A percentile compares a stretch with the other conserved stretches of the same genome.
phyloP scores from a whole-genome alignment of 1,140 invertebrate genomes.

The Zaprionus capensis region DNA sequence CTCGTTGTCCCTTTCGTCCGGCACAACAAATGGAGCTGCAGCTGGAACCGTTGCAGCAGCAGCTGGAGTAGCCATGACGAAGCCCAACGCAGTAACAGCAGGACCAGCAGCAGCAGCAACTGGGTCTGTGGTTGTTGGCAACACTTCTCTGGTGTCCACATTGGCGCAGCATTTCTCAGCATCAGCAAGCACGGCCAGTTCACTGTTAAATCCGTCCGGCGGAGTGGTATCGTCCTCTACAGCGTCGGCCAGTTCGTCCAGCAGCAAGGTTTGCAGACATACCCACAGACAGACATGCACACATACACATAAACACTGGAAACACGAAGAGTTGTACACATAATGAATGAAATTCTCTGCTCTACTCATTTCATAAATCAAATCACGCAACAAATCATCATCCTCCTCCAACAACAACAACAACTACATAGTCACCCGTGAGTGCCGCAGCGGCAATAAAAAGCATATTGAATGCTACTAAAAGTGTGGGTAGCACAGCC shows the following conservation, averaged over 20 bases:
- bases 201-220: slow-evolving; percentile 41
- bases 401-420: slow-evolving; percentile 30
- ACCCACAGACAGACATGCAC: slow-evolving; percentile 18
- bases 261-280: slow-evolving; percentile 78
- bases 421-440: slow-evolving; percentile 73
- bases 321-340: slow-evolving; percentile 20
- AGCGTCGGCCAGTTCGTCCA: slow-evolving; percentile 48
- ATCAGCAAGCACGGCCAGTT: slow-evolving; percentile 59
- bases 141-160: slow-evolving; percentile 70
- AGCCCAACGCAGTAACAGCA: slow-evolving; percentile 11
- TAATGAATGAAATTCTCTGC: slow-evolving; percentile 51
- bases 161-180: slow-evolving; percentile 75
- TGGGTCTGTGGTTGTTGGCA: slow-evolving; percentile 7
- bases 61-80: slow-evolving; percentile 4
- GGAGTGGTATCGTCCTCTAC: slow-evolving; percentile 42
- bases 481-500: slow-evolving; percentile 72
- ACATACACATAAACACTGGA: slow-evolving; percentile 30
- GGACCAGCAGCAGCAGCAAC: slow-evolving; percentile 3
- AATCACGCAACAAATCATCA: slow-evolving; percentile 40
- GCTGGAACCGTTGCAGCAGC: slow-evolving; percentile 32
- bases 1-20: slow-evolving; percentile 65
- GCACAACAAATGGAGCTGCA: slow-evolving; percentile 48
- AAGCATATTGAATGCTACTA: slow-evolving; percentile 81
- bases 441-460: slow-evolving; percentile 81
- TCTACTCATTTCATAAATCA: slow-evolving; percentile 53